phyloP scores from a whole-genome alignment of 2,113 vertebrate species.

The Prolemur simus region DNA sequence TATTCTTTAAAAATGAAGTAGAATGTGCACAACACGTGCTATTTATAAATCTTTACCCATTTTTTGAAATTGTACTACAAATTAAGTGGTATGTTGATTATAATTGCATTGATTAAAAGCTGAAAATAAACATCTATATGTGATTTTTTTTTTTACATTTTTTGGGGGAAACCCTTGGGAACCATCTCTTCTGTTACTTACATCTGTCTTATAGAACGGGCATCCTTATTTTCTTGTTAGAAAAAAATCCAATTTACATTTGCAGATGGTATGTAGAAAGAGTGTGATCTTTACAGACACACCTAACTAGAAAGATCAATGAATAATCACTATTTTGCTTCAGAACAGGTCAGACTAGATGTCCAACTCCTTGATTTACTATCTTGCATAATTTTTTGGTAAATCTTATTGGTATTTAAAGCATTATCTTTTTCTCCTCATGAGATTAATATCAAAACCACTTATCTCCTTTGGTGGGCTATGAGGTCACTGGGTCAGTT shows the following conservation, averaged over 20 bases:
- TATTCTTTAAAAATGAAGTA: neutral
- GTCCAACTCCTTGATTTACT: neutral
- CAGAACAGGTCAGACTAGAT: neutral
- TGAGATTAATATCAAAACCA: neutral
- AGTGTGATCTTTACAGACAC: neutral
- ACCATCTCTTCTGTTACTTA: neutral
- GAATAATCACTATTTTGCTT: neutral
- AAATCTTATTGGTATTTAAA: neutral
- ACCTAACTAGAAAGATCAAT: neutral
- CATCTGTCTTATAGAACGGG: neutral
- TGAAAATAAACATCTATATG: neutral
- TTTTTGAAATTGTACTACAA: neutral
- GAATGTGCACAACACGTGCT: neutral
- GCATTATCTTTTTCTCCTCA: neutral
- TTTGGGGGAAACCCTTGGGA: neutral
- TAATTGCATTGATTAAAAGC: neutral
- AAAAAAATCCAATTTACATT: neutral
- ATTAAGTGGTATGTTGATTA: neutral
- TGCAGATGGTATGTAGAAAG: neutral
- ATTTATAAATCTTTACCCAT: neutral
- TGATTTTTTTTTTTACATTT: neutral
- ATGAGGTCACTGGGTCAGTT: neutral
- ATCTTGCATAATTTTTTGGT: neutral
- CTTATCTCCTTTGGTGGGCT: neutral
- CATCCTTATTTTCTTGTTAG: neutral